Evolutionary conservation across 2,113 vertebrate genomes (phyloP).

Genomic region (Argyrosomus japonicus): DNA sequence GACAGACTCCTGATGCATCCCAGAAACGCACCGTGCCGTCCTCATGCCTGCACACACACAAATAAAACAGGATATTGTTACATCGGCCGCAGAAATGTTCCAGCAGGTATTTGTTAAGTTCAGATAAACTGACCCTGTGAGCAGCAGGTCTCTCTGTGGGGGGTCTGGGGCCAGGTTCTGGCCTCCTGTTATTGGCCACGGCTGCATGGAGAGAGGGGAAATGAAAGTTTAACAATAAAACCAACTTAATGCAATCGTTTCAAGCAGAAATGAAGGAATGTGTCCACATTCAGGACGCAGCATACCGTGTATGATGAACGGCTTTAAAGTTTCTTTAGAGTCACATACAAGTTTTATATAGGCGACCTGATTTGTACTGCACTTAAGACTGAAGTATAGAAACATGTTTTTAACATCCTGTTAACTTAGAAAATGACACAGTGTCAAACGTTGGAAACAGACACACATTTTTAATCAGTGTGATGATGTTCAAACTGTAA

Average conservation of each 20-base stretch:
- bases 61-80: not conserved
- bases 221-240: conserved; percentile 45
- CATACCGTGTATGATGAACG: conserved; percentile 11
- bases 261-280: conserved; percentile 26
- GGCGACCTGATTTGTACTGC: not conserved
- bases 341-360: not conserved
- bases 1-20: conserved; percentile 96
- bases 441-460: not conserved
- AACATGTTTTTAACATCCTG: not conserved
- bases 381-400: not conserved
- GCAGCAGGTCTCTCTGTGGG: conserved; percentile 95
- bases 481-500: not conserved
- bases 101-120: not conserved
- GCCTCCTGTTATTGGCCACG: conserved; percentile 94
- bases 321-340: not conserved
- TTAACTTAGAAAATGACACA: too few relatives aligned
- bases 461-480: not conserved
- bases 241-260: not conserved
- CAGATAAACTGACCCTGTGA: conserved; percentile 90
- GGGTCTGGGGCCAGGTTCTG: conserved; percentile 91
- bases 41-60: conserved; percentile 87
- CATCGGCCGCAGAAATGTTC: not conserved
- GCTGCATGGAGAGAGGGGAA: conserved; percentile 79
- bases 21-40: conserved; percentile 96
- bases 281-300: conserved; percentile 1